Evolutionary conservation across 1,140 invertebrate genomes (phyloP).

Genomic region (Trichoplusia ni): DNA sequence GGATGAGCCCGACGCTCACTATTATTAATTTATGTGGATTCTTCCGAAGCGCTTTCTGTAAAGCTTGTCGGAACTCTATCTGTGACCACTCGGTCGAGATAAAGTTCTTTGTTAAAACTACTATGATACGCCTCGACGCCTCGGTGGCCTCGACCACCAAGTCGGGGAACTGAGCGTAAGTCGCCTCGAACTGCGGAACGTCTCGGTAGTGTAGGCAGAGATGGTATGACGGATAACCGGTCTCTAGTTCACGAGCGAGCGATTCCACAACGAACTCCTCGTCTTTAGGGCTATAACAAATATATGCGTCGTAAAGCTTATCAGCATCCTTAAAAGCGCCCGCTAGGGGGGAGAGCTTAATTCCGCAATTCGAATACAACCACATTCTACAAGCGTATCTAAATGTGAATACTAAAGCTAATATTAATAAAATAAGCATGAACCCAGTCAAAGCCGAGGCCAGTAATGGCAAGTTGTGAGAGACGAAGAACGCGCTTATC

Average conservation of each 20-base stretch:
- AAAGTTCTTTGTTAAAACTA: conserved; percentile 91
- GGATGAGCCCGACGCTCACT: conserved; percentile 90
- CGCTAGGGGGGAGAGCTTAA: conserved; percentile 89
- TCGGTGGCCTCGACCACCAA: conserved; percentile 93
- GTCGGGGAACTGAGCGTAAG: conserved; percentile 85
- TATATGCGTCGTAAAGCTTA: conserved; percentile 94
- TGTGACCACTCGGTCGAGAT: conserved; percentile 93
- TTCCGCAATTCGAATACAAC: conserved; percentile 92
- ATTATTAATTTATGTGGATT: conserved; percentile 92
- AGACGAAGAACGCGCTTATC: conserved; percentile 86
- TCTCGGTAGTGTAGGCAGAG: conserved; percentile 93
- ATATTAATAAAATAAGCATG: conserved; percentile 87
- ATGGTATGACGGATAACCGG: conserved; percentile 86
- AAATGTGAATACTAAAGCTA: conserved; percentile 90
- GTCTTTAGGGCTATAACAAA: conserved; percentile 94
- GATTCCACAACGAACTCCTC: conserved; percentile 93
- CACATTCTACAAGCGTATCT: conserved; percentile 91
- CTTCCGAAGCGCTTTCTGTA: conserved; percentile 91
- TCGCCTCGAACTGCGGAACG: conserved; percentile 90
- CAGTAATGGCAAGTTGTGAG: conserved; percentile 89
- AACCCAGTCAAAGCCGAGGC: conserved; percentile 87
- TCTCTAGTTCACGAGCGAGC: conserved; percentile 90
- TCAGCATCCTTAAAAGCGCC: conserved; percentile 88
- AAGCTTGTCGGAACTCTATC: conserved; percentile 89
- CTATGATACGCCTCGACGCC: conserved; percentile 89